These are phyloP conservation scores for Philopedon plagiatum DNA, from an alignment of 2,888 invertebrate species.

Conservation along the genomic window DNA sequence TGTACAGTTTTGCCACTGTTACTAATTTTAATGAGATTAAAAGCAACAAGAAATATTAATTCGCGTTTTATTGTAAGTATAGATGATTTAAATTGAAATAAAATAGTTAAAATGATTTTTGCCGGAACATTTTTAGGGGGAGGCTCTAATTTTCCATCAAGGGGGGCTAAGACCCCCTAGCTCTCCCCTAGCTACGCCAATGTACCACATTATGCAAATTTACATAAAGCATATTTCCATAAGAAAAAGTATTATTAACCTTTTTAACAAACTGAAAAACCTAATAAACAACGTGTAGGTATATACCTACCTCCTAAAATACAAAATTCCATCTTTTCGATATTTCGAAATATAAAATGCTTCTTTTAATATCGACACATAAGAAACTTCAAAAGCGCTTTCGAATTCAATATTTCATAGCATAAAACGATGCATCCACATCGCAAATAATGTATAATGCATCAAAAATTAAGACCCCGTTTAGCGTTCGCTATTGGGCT, in stretches of 20 bases:
- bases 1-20: too few species aligned
- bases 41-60: too few species aligned
- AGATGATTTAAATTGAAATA: too few species aligned
- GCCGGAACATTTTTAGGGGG: too few species aligned
- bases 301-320: background rate
- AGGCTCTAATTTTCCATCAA: too few species aligned
- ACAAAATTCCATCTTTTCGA: background rate
- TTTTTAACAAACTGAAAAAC: background rate
- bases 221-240: too few species aligned
- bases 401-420: constrained; percentile 30
- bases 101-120: too few species aligned
- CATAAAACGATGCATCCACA: constrained; percentile 21
- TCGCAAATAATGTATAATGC: constrained; percentile 39
- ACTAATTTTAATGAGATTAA: too few species aligned
- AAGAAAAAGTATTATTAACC: background rate
- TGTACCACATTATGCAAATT: too few species aligned
- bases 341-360: background rate
- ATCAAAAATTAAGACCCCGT: constrained; percentile 43
- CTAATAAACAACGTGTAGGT: background rate
- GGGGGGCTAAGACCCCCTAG: too few species aligned
- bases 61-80: too few species aligned
- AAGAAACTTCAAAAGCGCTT: constrained; percentile 35
- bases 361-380: constrained; percentile 7
- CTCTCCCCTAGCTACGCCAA: too few species aligned
- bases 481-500: constrained; percentile 30